phyloP scores from a whole-genome alignment of 2,113 vertebrate species.

The Otocyon megalotis region DNA sequence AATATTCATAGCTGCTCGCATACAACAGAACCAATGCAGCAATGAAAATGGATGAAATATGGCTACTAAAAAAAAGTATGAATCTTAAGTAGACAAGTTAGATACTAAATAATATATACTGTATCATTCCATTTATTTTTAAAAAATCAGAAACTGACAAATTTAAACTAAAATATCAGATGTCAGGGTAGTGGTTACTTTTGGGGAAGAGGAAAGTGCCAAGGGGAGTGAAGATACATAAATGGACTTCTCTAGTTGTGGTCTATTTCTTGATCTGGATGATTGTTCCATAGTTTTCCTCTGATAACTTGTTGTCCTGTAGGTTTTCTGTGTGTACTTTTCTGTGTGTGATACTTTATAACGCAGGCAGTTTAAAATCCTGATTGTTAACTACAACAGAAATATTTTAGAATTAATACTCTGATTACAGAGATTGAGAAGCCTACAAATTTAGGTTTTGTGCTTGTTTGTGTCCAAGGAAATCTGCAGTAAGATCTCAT shows the following conservation, averaged over 20 bases:
- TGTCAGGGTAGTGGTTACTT: not conserved
- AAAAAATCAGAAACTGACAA: not conserved
- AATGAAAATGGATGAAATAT: not conserved
- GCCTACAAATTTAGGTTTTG: not conserved
- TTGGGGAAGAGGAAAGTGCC: not conserved
- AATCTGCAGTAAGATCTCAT: not conserved
- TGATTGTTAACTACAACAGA: not conserved
- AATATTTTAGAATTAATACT: not conserved
- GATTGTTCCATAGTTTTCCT: not conserved
- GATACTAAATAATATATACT: not conserved
- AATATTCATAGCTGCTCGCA: not conserved
- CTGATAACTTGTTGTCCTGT: not conserved
- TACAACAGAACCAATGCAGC: not conserved
- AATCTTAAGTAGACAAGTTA: not conserved
- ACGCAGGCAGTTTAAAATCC: not conserved
- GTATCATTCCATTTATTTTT: not conserved
- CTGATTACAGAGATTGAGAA: not conserved
- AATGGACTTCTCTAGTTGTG: not conserved
- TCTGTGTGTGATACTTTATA: not conserved
- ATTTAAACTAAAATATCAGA: not conserved
- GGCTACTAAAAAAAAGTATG: not conserved
- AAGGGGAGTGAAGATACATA: not conserved
- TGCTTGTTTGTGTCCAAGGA: not conserved
- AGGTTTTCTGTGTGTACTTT: not conserved
- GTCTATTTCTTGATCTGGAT: not conserved